These are phyloP conservation scores for Sebastes wilsoni DNA, from an alignment of 2,797 vertebrate genomes.

Conservation along the genomic window DNA sequence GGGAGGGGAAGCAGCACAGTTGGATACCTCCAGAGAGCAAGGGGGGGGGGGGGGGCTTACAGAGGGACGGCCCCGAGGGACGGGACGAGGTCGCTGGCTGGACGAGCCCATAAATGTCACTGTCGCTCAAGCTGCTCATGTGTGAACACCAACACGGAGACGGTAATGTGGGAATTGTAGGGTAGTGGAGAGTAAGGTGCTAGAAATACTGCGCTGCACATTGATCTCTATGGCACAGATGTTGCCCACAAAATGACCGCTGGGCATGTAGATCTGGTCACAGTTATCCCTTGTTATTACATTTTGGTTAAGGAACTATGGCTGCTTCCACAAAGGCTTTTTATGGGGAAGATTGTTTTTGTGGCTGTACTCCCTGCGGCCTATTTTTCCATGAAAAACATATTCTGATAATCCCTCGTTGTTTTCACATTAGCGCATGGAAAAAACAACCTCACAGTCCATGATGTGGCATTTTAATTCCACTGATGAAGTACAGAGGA, in stretches of 20 bases:
- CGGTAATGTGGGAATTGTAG: conserved; percentile 27
- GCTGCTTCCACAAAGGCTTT: neutral
- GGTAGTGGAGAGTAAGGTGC: conserved; percentile 24
- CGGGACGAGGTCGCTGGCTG: conserved; percentile 15
- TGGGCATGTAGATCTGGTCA: neutral
- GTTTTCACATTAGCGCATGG: neutral
- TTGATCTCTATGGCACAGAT: conserved; percentile 4
- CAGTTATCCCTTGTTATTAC: conserved; percentile 3
- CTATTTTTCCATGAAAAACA: conserved; percentile 1
- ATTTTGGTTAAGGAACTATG: neutral
- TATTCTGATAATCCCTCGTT: conserved; percentile 5
- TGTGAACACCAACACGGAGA: conserved; percentile 52
- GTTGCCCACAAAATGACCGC: neutral
- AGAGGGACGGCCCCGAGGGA: conserved; percentile 40
- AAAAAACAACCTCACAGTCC: neutral
- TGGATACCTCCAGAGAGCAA: conserved; percentile 32
- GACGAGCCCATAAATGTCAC: conserved; percentile 72
- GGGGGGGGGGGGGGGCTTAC: neutral
- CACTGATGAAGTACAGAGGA: neutral
- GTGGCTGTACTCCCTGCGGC: neutral
- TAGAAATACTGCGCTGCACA: conserved; percentile 10
- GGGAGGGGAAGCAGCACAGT: conserved; percentile 26
- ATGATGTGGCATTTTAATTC: conserved; percentile 2
- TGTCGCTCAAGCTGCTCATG: conserved; percentile 69
- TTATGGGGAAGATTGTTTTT: neutral